Conservation (phyloP, 2,113 vertebrate species). For the Salvelinus fontinalis region DNA sequence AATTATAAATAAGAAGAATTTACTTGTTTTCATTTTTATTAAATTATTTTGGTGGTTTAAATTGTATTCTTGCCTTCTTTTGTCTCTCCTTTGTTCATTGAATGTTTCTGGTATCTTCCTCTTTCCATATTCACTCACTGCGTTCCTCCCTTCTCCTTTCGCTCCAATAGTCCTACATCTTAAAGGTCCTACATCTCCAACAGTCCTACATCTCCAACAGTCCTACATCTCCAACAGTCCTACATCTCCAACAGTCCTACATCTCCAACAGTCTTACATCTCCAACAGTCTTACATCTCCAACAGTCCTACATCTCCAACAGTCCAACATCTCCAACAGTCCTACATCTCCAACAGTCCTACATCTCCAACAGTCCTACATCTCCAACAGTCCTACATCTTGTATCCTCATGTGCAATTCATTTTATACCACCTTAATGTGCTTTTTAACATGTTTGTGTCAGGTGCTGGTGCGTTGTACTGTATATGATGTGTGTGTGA, state of each 20-base stretch:
- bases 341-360: too few species aligned
- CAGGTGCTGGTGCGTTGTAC: conserved; percentile 38
- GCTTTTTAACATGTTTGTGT: conserved; percentile 70
- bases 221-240: too few species aligned
- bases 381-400: too few species aligned
- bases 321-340: too few species aligned
- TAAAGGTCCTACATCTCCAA: conserved; percentile 13
- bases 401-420: conserved; percentile 75
- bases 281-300: too few species aligned
- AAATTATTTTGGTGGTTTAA: conserved; percentile 64
- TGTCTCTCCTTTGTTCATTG: conserved; percentile 52
- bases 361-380: too few species aligned
- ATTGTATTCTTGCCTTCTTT: conserved; percentile 60
- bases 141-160: conserved; percentile 31
- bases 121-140: conserved; percentile 5
- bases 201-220: too few species aligned
- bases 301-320: too few species aligned
- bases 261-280: too few species aligned
- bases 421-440: conserved; percentile 83
- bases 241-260: too few species aligned
- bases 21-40: conserved; percentile 64
- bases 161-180: conserved; percentile 11
- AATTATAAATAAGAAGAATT: conserved; percentile 1
- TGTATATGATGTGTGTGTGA: conserved; percentile 4
- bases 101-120: conserved; percentile 67